Evolutionary conservation across 2,888 invertebrate species (phyloP), one percentile per base, ranked within the genome.

Genomic region (Pollenia griseotomentosa): DNA sequence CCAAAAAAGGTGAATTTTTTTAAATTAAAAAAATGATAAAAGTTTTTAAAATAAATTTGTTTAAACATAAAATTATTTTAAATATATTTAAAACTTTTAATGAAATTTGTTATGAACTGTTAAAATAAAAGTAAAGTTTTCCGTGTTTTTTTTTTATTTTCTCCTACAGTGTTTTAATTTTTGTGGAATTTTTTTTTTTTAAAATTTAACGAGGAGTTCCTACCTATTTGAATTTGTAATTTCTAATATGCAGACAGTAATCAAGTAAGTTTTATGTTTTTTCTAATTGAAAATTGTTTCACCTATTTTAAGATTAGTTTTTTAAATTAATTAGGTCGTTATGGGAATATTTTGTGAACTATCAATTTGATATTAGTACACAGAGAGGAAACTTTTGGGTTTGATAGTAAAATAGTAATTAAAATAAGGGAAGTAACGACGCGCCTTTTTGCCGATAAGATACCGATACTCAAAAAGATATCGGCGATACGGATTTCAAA

Each of bases 221-320:
- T 33, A 33, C 33, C 5, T 66, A 51, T 57, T 63, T 55, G 40
- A 63, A 82, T 51, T 82, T 75, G 19, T 7, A 51, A 65, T 66
- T 74, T 88, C 81, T 74, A 91, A 84, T 83, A 93, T 93, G 93
- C 93, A 93, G 90, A 93, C 92, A 79, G 92, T 93, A 78, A 93
- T 93, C 88, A 92, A 92, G 92, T 93, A 91, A 92, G 92, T 92
- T 84, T 83, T 83, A 55, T 40, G 0, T 53, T 70, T 16, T 65
- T 65, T 40, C 33, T 33, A 33, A 33, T 33, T 33, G 33, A 33
- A 33, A 33, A 33, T 6, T 4, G 33, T 6, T 33, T 33, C 33
- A 4, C 33, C 33, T 33, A 33, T 33, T 33, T 33, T 33, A 33
- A 33, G 33, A 33, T 33, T 33, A 2, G 0, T 33, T 33, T 33